These are phyloP conservation scores for Anneissia japonica DNA, from an alignment of 35 echinoderm and acorn worm genomes.

Conservation along the genomic window DNA sequence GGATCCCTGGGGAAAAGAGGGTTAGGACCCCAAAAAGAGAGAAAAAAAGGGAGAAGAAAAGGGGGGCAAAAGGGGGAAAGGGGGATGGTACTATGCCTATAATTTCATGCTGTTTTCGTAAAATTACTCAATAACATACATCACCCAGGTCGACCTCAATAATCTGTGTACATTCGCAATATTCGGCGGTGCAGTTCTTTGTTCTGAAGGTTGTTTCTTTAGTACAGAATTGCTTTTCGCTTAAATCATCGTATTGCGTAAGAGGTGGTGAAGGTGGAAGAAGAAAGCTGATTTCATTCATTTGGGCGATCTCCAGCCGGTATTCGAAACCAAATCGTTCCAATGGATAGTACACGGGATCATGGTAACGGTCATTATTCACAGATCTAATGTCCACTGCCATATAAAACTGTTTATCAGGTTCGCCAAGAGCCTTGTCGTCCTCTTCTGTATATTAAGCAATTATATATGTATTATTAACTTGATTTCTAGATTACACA, in stretches of 20 bases:
- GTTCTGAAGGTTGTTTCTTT: slow-evolving; percentile 1
- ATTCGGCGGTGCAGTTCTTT: slow-evolving; percentile 17
- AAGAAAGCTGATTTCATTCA: slow-evolving; percentile 61
- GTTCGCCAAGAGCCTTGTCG: too few relatives aligned
- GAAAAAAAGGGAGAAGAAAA: slow-evolving; percentile 33
- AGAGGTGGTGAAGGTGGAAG: slow-evolving; percentile 32
- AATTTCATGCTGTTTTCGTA: neutral
- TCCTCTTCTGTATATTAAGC: too few relatives aligned
- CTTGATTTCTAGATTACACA: too few relatives aligned
- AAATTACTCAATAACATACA: slow-evolving; percentile 6
- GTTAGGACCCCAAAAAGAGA: neutral
- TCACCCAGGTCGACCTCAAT: neutral
- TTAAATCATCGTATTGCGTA: slow-evolving; percentile 38
- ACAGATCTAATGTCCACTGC: too few relatives aligned
- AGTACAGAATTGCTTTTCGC: slow-evolving; percentile 20
- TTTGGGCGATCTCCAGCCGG: too few relatives aligned
- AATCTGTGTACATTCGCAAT: slow-evolving; percentile 31
- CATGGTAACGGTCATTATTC: too few relatives aligned
- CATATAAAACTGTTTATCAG: too few relatives aligned
- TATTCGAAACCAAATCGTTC: too few relatives aligned
- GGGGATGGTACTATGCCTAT: neutral
- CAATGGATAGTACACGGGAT: too few relatives aligned
- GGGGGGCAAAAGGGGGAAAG: neutral
- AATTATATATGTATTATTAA: too few relatives aligned
- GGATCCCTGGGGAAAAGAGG: neutral